Percentiles rank a stretch among this genome's conserved stretches.
These are phyloP conservation scores for Herpetotheres cachinnans DNA, from an alignment of 2,113 vertebrate genomes.

Conservation along the genomic window DNA sequence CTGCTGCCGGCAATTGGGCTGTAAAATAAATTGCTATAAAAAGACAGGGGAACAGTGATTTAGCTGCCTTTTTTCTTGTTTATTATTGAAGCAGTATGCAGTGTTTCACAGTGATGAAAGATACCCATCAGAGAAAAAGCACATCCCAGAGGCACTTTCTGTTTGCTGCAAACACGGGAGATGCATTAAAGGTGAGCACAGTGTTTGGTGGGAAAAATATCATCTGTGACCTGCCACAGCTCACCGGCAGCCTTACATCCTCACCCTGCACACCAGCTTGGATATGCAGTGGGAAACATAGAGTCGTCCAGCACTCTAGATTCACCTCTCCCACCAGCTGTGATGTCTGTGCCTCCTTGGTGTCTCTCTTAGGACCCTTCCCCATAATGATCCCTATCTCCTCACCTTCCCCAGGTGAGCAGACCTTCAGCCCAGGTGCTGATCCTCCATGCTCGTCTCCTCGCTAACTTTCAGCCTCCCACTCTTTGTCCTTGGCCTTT, in stretches of 20 bases:
- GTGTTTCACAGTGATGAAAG: neutral
- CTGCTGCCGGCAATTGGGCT: neutral
- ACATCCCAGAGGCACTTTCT: neutral
- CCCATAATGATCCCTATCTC: neutral
- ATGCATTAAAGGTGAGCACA: neutral
- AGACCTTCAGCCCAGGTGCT: neutral
- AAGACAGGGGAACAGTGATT: neutral
- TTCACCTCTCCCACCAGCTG: neutral
- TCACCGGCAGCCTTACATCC: neutral
- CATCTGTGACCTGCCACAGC: neutral
- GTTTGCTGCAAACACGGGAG: neutral
- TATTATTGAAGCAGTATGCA: neutral
- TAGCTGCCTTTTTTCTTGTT: neutral
- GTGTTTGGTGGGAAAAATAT: rapidly evolving
- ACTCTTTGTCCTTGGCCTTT: neutral
- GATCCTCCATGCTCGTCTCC: neutral
- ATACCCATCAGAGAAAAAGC: neutral
- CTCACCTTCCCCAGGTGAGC: neutral
- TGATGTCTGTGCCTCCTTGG: neutral
- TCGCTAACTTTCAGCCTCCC: neutral
- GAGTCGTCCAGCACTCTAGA: neutral
- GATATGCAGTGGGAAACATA: neutral
- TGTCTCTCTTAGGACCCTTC: neutral
- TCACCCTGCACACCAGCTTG: neutral
- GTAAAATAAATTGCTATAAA: neutral